phyloP scores from a whole-genome alignment of 2,888 invertebrate species.

The Dermolepida albohirtum region DNA sequence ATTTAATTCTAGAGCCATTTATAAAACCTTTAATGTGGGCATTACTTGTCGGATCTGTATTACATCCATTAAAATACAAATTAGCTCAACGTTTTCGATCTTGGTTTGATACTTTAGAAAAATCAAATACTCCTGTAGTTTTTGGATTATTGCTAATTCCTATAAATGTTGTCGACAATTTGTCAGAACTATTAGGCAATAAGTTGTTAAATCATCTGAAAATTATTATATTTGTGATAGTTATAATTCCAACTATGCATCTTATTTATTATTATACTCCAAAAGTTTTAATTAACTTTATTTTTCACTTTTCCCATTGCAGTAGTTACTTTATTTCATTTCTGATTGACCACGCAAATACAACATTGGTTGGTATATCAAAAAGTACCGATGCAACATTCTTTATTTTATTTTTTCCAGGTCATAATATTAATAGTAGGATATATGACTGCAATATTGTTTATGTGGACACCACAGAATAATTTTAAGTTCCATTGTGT shows the following conservation, averaged over 20 bases:
- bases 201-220: constrained; percentile 77
- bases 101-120: constrained; percentile 82
- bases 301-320: constrained; percentile 66
- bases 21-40: constrained; percentile 97
- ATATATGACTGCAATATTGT: constrained; percentile 77
- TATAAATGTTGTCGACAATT: constrained; percentile 78
- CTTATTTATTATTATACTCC: constrained; percentile 81
- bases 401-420: constrained; percentile 62
- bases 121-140: constrained; percentile 75
- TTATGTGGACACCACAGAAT: constrained; percentile 82
- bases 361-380: constrained; percentile 59
- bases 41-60: constrained; percentile 92
- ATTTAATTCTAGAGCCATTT: constrained; percentile 90
- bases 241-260: constrained; percentile 67
- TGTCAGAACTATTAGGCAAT: constrained; percentile 80
- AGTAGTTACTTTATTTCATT: constrained; percentile 56
- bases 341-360: constrained; percentile 59
- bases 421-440: constrained; percentile 74
- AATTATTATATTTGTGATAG: constrained; percentile 66
- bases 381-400: neutral
- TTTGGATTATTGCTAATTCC: constrained; percentile 74
- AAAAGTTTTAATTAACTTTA: constrained; percentile 69
- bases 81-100: constrained; percentile 80
- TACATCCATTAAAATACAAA: constrained; percentile 93
- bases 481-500: constrained; percentile 75